Evolutionary conservation across 2,888 invertebrate species (phyloP), one percentile per base, ranked within the genome.

Genomic region (Altica lythri): DNA sequence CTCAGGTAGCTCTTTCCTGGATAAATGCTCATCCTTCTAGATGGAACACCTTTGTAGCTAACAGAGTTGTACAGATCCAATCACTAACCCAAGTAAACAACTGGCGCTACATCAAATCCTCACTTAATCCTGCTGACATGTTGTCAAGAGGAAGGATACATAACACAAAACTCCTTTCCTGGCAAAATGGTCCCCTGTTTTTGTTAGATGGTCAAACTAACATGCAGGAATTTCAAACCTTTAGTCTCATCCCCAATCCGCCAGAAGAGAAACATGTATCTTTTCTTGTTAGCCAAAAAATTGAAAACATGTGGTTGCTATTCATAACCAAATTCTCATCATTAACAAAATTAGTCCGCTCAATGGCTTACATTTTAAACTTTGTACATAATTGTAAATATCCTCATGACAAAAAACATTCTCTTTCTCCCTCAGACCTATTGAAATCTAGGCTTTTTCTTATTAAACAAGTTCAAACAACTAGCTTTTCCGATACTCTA

Each of bases 11-110:
- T 19, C 10, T 22, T 9, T 22, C 40, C 13, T 40, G 40, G 40
- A 22, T 10, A 8, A 40, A 25, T 4, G 6, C 3, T 5, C 22
- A 22, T 10, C 40, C 40, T 6, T 22, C 12, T 1, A 38, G 13
- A 22, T n/a, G 30, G 44, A 2, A 18, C 4, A 1, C 12, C 1
- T 32, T 13, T 32, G 32, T 45, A 4, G 6, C 19, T 9, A 45
- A 45, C 18, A 12, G 45, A 8, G 45, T 45, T 4, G 32, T 34
- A 1, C 34, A 45, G 19, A 45, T 45, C 19, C 45, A 45, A 32
- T 13, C 4, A 2, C 10, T 13, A 4, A 22, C n/a, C 1, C 14
- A 10, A 8, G 12, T 1, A 2, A 18, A 13, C 10, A 18, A 12
- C 34, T 45, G 34, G 22, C 18, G 34, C 32, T 45, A 45, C 13